These are phyloP conservation scores for Rhabdornis inornatus DNA, from an alignment of 2,113 vertebrate genomes.

Conservation along the genomic window DNA sequence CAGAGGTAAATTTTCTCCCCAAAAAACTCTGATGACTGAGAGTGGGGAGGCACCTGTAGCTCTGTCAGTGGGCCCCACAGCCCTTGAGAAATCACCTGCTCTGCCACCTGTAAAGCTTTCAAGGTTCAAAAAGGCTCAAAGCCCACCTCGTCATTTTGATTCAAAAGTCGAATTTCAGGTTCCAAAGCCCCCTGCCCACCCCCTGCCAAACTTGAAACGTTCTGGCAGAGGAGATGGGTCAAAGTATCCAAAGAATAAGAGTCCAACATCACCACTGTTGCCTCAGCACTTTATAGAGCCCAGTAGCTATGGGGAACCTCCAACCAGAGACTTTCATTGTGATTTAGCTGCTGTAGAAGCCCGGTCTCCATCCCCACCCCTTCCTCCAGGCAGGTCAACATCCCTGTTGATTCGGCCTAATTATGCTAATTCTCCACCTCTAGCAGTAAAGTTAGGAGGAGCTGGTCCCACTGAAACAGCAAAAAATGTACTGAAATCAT, in stretches of 20 bases:
- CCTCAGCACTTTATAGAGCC: constrained; percentile 66
- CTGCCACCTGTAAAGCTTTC: constrained; percentile 76
- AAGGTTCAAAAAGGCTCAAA: constrained; percentile 74
- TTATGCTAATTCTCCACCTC: constrained; percentile 70
- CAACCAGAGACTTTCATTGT: constrained; percentile 78
- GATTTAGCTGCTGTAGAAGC: constrained; percentile 64
- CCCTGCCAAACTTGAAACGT: constrained; percentile 49
- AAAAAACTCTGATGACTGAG: constrained; percentile 63
- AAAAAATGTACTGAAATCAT: constrained; percentile 34
- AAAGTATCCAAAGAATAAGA: constrained; percentile 64
- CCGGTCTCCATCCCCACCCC: constrained; percentile 77
- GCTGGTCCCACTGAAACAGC: constrained; percentile 40
- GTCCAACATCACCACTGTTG: constrained; percentile 64
- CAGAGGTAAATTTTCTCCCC: constrained; percentile 76
- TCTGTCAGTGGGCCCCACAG: constrained; percentile 32
- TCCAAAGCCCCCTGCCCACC: constrained; percentile 54
- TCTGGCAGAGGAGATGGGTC: constrained; percentile 54
- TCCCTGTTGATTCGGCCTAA: constrained; percentile 82
- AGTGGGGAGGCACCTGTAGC: constrained; percentile 10
- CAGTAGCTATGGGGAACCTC: constrained; percentile 69
- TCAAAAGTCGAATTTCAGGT: constrained; percentile 57
- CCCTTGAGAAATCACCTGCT: constrained; percentile 72
- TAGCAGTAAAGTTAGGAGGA: constrained; percentile 64
- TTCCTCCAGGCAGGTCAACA: constrained; percentile 82
- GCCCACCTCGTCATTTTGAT: constrained; percentile 61